Percentiles rank a stretch among this genome's conserved stretches.
Evolutionary conservation across 2,113 vertebrate genomes (phyloP).

Genomic region (Cebidichthys violaceus): DNA sequence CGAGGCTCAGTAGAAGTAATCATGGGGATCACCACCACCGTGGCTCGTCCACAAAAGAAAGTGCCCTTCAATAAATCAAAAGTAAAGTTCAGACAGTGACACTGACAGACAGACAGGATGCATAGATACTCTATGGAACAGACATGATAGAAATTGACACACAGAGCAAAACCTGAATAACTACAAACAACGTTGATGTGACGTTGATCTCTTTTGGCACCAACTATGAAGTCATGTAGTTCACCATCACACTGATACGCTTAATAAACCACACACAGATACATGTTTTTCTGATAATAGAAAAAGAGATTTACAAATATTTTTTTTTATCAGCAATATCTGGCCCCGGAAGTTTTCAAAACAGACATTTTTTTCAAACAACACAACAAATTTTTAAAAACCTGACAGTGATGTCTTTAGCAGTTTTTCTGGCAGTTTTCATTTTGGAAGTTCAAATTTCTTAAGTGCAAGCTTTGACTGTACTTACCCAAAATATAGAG

Average conservation of each 20-base stretch:
- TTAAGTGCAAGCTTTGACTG: slow-evolving; percentile 58
- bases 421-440: slow-evolving; percentile 57
- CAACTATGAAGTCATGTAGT: slow-evolving; percentile 24
- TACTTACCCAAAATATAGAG: slow-evolving; percentile 34
- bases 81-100: slow-evolving; percentile 51
- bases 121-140: slow-evolving; percentile 38
- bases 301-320: slow-evolving; percentile 55
- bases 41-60: slow-evolving; percentile 64
- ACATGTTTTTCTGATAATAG: slow-evolving; percentile 39
- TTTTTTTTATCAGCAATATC: slow-evolving; percentile 4
- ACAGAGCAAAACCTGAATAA: slow-evolving; percentile 41
- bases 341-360: slow-evolving; percentile 28
- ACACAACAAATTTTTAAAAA: slow-evolving; percentile 39
- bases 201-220: slow-evolving; percentile 38
- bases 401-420: slow-evolving; percentile 30
- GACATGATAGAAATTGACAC: slow-evolving; percentile 22
- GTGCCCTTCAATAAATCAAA: slow-evolving; percentile 50
- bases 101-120: slow-evolving; percentile 47
- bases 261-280: slow-evolving; percentile 33
- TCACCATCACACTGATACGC: slow-evolving; percentile 33
- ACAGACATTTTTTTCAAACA: slow-evolving; percentile 15
- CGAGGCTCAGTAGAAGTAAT: slow-evolving; percentile 64
- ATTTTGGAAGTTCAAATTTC: slow-evolving; percentile 38
- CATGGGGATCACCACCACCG: slow-evolving; percentile 41
- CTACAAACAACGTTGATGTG: slow-evolving; percentile 39